Base-by-base conservation (phyloP, 2,797 vertebrate species). In the Rhinogobio ventralis region DNA sequence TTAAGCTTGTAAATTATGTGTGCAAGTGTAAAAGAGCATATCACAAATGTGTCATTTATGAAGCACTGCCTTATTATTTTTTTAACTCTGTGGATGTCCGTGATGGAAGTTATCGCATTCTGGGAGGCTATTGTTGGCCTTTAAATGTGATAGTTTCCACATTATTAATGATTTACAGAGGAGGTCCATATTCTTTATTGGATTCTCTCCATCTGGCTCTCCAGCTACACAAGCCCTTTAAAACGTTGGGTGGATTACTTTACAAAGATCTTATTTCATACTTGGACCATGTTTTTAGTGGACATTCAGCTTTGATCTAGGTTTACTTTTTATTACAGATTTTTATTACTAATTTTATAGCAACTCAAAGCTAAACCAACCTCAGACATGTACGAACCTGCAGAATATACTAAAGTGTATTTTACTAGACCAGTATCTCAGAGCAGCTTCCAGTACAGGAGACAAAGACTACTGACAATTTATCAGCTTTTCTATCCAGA, bases 171-270 rank as follows among this genome's bases (percentile, higher is more conserved):
- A 64, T 60, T 72, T 30, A 81, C 30, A 42, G 25, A 69, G 39
- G 25, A 82, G 36, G 68, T 46, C 68, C 53, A 71, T 60, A 71
- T 82, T 85, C 76, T 72, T 84, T 72, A 84, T 84, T 79, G 42
- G 15, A 79, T 72, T 64, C 10, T 30, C 42, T 64, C 67, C 83
- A 79, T 79, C 76, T 85, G 83, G 53, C 68, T 73, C 68, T 84
- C 23, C 53, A 25, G 39, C 83, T 39, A 60, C 42, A 67, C 62
- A 30, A 68, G 55, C 25, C 53, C 66, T 84, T 67, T 79, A 72
- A 84, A 79, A 84, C 20, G 15, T 25, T 60, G 75, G 66, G 39
- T 79, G 55, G 53, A 79, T 79, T 39, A 79, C 67, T 62, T 79
- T 42, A 79, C 67, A 49, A 79, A 84, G 66, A 64, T 79, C 76